Percentiles rank a stretch among this genome's conserved stretches.
Evolutionary conservation across 2,888 invertebrate genomes (phyloP).

Genomic region (Eupithecia subumbrata): DNA sequence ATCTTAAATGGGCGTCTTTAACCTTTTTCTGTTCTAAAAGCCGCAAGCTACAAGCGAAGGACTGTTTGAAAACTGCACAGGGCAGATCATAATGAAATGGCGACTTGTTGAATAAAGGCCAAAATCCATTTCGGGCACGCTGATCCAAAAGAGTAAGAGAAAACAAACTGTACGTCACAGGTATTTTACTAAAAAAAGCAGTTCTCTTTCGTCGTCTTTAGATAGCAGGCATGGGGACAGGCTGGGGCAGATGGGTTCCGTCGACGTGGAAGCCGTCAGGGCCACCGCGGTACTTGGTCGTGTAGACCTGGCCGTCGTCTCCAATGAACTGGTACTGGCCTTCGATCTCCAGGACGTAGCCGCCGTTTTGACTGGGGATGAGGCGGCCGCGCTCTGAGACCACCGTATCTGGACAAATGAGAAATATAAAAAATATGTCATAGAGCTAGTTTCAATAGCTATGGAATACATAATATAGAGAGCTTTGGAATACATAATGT

Average conservation of each 20-base stretch:
- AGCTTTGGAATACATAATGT: neutral
- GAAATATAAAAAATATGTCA: no score
- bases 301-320: slow-evolving; percentile 60
- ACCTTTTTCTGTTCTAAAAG: neutral
- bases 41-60: neutral
- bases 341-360: slow-evolving; percentile 58
- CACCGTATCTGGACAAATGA: slow-evolving; percentile 54
- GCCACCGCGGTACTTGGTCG: slow-evolving; percentile 59
- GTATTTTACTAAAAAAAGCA: slow-evolving; percentile 15
- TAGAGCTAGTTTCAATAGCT: neutral
- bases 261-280: slow-evolving; percentile 62
- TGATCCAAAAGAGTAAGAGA: neutral
- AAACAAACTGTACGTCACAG: slow-evolving; percentile 12
- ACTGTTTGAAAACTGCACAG: neutral
- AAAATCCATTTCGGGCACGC: no score
- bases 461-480: no score
- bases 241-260: slow-evolving; percentile 55
- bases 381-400: slow-evolving; percentile 62
- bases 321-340: slow-evolving; percentile 63
- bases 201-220: slow-evolving; percentile 3
- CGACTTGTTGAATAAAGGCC: no score
- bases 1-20: no score
- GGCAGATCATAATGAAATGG: neutral
- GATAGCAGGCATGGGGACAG: slow-evolving; percentile 47
- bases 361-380: slow-evolving; percentile 53